These are phyloP conservation scores for Falco cherrug DNA, from an alignment of 2,797 vertebrate genomes.

Conservation along the genomic window DNA sequence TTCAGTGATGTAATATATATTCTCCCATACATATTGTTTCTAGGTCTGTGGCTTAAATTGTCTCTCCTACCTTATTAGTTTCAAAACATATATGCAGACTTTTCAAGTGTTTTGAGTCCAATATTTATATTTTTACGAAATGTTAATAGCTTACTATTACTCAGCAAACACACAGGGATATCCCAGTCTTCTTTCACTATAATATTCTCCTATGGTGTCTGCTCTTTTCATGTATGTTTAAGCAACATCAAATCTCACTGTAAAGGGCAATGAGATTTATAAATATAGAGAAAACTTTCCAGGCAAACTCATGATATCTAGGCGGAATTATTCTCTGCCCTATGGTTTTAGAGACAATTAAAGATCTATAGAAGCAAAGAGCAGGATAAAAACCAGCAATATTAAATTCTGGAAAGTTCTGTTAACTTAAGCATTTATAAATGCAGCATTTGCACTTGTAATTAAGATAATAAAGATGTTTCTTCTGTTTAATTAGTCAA, in stretches of 20 bases:
- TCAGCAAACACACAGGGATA: neutral
- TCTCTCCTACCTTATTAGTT: neutral
- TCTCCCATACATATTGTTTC: neutral
- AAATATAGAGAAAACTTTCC: neutral
- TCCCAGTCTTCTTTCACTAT: neutral
- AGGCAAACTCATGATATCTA: neutral
- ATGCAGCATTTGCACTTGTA: neutral
- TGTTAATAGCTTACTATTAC: neutral
- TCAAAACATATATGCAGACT: neutral
- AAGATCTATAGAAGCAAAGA: neutral
- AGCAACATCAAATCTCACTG: slow-evolving; percentile 15
- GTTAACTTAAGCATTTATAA: neutral
- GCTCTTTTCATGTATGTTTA: neutral
- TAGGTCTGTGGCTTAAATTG: neutral
- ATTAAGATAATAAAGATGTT: neutral
- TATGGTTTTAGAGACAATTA: neutral
- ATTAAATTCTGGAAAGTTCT: neutral
- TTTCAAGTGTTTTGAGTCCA: neutral
- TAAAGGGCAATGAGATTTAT: neutral
- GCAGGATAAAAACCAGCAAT: neutral
- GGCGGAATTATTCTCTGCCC: neutral
- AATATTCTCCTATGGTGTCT: neutral
- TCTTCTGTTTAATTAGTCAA: neutral
- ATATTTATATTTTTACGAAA: neutral
- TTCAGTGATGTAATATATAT: neutral